Percentiles rank a stretch among this genome's conserved stretches.
phyloP scores from a whole-genome alignment of 2,888 invertebrate species.

The Baccha elongata region DNA sequence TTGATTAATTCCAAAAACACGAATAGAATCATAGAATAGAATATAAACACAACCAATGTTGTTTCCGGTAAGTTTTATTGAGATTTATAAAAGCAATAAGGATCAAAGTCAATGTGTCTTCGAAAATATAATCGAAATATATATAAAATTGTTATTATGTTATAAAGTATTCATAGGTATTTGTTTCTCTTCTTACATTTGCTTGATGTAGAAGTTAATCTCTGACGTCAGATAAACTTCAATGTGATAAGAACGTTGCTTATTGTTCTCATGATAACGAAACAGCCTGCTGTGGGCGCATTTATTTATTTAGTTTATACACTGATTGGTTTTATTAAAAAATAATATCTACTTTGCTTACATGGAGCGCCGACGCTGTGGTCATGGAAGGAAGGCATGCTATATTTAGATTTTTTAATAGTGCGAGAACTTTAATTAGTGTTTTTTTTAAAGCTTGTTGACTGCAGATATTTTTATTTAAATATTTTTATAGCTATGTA shows the following conservation, averaged over 20 bases:
- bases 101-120: conserved; percentile 22
- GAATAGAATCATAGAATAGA: conserved; percentile 15
- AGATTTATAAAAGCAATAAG: conserved; percentile 12
- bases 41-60: background rate
- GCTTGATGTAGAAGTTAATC: background rate
- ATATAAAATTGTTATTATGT: conserved; percentile 30
- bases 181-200: background rate
- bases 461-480: background rate
- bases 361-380: background rate
- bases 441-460: background rate
- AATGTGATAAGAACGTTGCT: background rate
- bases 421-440: background rate
- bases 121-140: conserved; percentile 31
- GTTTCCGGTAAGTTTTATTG: conserved; percentile 26
- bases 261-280: background rate
- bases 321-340: background rate
- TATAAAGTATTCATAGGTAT: conserved; percentile 1
- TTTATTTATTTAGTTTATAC: conserved; percentile 3
- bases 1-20: conserved; percentile 34
- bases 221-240: background rate
- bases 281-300: background rate
- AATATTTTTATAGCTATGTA: background rate
- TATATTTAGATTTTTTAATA: conserved; percentile 2
- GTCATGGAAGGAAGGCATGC: background rate
- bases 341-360: background rate